phyloP scores from a whole-genome alignment of 2,113 vertebrate species.

The Plotosus lineatus region DNA sequence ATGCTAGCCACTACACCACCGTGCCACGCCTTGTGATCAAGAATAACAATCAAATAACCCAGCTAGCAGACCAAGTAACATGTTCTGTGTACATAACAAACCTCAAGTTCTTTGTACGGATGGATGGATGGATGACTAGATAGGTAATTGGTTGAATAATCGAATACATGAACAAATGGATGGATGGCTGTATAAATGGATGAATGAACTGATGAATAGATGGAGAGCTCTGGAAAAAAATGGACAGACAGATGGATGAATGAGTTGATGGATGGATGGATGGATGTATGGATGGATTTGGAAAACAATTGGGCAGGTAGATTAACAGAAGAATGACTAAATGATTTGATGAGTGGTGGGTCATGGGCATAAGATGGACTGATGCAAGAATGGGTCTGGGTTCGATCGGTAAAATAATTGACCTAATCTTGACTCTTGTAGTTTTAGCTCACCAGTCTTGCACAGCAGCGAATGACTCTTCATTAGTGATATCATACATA shows the following conservation, averaged over 20 bases:
- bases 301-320: neutral
- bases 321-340: neutral
- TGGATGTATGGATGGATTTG: neutral
- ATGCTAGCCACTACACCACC: too few species aligned
- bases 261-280: neutral
- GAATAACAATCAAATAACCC: too few species aligned
- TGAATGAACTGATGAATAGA: neutral
- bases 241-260: neutral
- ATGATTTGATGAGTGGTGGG: too few species aligned
- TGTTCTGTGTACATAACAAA: too few species aligned
- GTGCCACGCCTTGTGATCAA: too few species aligned
- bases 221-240: too few species aligned
- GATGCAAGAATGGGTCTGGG: neutral
- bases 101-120: too few species aligned
- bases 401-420: neutral
- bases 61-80: too few species aligned
- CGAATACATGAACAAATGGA: neutral
- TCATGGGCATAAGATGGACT: too few species aligned
- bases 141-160: too few species aligned
- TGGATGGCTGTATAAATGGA: neutral
- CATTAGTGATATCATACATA: constrained; percentile 91
- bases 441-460: constrained; percentile 81
- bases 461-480: constrained; percentile 86
- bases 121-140: too few species aligned
- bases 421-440: neutral